Conservation (phyloP, 2,888 invertebrate species). For the Plebejus anna region DNA sequence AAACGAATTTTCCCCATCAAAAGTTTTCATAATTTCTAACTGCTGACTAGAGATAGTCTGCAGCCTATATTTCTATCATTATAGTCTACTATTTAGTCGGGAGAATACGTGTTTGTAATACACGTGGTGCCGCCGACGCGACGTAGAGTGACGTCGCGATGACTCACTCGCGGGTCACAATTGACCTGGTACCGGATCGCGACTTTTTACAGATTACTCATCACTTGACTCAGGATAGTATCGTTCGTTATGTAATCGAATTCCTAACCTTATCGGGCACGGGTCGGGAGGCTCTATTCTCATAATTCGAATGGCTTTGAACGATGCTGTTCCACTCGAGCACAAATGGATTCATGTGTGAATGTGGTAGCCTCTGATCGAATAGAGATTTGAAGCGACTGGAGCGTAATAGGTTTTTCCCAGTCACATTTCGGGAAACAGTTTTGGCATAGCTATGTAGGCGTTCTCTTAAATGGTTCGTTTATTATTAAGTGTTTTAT, state of each 20-base stretch:
- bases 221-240: conserved; percentile 52
- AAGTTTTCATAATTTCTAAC: background rate
- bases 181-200: conserved; percentile 46
- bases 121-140: conserved; percentile 42
- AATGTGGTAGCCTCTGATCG: too few relatives aligned
- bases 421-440: background rate
- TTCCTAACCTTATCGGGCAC: background rate
- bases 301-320: background rate
- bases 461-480: background rate
- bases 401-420: background rate
- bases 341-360: background rate
- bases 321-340: background rate
- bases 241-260: conserved; percentile 39
- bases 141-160: conserved; percentile 66
- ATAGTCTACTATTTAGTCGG: background rate
- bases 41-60: background rate
- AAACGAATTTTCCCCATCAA: too few relatives aligned
- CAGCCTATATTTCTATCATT: background rate
- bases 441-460: background rate
- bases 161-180: conserved; percentile 54
- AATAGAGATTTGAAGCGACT: too few relatives aligned
- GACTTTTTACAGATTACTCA: conserved; percentile 66
- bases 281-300: background rate
- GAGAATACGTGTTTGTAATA: conserved; percentile 7
- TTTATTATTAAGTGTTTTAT: background rate